Percentiles rank a stretch among this genome's conserved stretches.
Evolutionary conservation across 2,113 vertebrate species (phyloP).

Genomic region (Spea bombifrons): DNA sequence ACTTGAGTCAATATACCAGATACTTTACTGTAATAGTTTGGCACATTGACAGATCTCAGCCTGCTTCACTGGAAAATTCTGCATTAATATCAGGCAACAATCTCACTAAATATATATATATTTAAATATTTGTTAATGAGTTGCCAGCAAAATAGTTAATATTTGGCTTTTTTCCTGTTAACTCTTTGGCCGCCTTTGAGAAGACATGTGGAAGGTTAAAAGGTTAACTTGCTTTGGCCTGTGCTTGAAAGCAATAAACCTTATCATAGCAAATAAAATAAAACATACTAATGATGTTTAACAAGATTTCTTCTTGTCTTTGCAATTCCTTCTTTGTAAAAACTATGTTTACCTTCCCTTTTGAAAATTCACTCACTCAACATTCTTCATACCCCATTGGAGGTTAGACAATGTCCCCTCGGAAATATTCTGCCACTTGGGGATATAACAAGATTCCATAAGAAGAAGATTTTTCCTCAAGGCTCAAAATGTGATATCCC

Average conservation of each 20-base stretch:
- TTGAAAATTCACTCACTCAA: conserved; percentile 23
- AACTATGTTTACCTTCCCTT: conserved; percentile 34
- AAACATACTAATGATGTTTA: conserved; percentile 45
- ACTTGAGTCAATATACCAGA: no score
- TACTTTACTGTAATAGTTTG: no score
- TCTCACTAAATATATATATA: no score
- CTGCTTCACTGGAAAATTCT: no score
- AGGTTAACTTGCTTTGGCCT: conserved; percentile 37
- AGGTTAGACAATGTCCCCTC: conserved; percentile 10
- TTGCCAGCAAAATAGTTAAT: no score
- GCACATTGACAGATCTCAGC: no score
- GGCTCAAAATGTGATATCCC: no score
- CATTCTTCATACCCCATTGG: conserved; percentile 20
- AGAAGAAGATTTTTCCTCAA: no score
- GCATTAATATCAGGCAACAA: no score
- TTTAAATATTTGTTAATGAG: no score
- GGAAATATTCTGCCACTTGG: neutral
- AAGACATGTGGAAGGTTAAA: conserved; percentile 30
- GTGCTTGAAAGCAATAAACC: conserved; percentile 46
- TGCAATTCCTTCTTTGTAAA: conserved; percentile 40
- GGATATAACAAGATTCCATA: neutral
- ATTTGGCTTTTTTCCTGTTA: neutral
- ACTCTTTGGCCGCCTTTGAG: neutral
- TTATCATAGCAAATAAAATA: conserved; percentile 49
- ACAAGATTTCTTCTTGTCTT: conserved; percentile 39